Base-by-base conservation (phyloP, 2,113 vertebrate genomes). In the Corythoichthys haematopterus region DNA sequence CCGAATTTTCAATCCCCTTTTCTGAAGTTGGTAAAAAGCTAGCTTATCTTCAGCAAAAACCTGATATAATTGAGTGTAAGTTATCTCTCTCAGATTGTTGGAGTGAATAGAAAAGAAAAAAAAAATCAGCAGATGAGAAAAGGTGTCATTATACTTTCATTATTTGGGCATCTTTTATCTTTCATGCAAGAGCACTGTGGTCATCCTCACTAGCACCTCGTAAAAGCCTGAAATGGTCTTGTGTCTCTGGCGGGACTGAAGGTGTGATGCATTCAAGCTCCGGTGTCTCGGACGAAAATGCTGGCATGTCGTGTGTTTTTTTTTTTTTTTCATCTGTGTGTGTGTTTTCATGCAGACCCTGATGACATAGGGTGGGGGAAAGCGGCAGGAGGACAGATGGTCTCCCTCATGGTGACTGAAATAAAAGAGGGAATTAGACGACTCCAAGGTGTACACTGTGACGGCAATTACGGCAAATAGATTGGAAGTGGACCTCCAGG, bases 401-500 rank as follows among this genome's bases (percentile, higher is more conserved):
- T 95, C 92, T 93, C 93, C 93, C 94, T 95, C 94, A 93, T 94
- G 93, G 93, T 92, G 93, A 92, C 94, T 96, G 94, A 94, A 96
- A 96, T 96, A 96, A 95, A 97, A 94, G 83, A 93, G 93, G 95
- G 94, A 95, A 95, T 95, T 95, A 96, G 92, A 93, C 93, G 92
- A 94, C 94, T 95, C 94, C 88, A 92, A 96, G 94, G 94, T 96
- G 94, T 93, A 93, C 91, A 93, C 91, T 93, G 91, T 92, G 94
- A 97, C 93, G 94, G 94, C 94, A 97, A 95, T 97, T 98, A 97
- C 93, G 95, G 91, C 94, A 96, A 97, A 97, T 96, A 95, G 95
- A 97, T 97, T 95, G 93, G 93, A 94, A 93, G 93, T 91, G 84
- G 92, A 94, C 93, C 93, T 94, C 88, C 89, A 92, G 89, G 92